Conservation (phyloP, 2,113 vertebrate species). For the Dinomys branickii region DNA sequence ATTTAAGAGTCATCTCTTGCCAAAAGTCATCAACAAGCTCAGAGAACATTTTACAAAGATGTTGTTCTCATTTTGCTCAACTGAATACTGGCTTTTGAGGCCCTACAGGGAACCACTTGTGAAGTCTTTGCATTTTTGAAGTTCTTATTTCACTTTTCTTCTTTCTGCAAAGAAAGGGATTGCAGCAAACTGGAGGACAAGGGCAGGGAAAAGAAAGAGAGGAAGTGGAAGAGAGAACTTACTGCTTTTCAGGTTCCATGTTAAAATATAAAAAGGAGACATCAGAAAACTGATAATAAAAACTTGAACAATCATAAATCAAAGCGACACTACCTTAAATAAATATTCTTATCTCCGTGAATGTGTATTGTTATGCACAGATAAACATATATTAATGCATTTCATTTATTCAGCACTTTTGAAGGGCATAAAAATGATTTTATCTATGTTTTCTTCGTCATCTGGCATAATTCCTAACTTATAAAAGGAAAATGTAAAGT, state of each 20-base stretch:
- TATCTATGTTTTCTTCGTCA: slow-evolving; percentile 34
- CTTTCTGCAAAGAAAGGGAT: slow-evolving; percentile 27
- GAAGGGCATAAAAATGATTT: not conserved
- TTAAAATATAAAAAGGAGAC: not conserved
- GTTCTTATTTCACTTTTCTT: slow-evolving; percentile 26
- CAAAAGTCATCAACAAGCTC: slow-evolving; percentile 74
- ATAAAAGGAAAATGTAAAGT: not conserved
- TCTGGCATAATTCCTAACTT: not conserved
- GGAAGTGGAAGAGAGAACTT: not conserved
- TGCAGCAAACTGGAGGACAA: not conserved
- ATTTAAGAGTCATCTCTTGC: slow-evolving; percentile 73
- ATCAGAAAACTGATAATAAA: not conserved
- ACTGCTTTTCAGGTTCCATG: not conserved
- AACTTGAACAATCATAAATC: not conserved
- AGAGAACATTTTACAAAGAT: slow-evolving; percentile 67
- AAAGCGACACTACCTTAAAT: slow-evolving; percentile 24
- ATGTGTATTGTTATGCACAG: not conserved
- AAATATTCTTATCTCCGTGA: not conserved
- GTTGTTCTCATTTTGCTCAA: slow-evolving; percentile 49
- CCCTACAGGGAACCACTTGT: slow-evolving; percentile 40
- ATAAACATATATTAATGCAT: not conserved
- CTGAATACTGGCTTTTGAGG: slow-evolving; percentile 53
- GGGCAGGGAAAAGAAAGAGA: not conserved
- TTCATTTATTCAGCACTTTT: not conserved
- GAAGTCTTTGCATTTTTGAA: not conserved